A percentile compares a stretch with the other conserved stretches of the same genome.
phyloP scores from a whole-genome alignment of 2,888 invertebrate genomes.

The Argyresthia albistria region DNA sequence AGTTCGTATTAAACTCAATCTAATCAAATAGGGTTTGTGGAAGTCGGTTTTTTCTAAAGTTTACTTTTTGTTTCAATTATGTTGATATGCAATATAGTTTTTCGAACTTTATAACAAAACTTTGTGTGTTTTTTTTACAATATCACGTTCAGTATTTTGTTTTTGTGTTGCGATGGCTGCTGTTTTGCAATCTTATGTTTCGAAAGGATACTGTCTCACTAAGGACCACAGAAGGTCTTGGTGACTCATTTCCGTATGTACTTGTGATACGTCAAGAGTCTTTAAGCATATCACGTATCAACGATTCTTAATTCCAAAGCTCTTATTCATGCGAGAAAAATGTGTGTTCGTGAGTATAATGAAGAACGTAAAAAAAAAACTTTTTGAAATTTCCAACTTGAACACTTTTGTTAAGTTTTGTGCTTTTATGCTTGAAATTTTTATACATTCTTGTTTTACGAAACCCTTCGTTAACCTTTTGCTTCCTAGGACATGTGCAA shows the following conservation, averaged over 20 bases:
- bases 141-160: too few species aligned
- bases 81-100: too few species aligned
- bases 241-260: not conserved
- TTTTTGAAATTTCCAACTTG: not conserved
- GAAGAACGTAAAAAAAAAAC: not conserved
- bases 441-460: not conserved
- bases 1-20: too few species aligned
- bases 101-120: too few species aligned
- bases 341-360: not conserved
- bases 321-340: slow-evolving; percentile 10
- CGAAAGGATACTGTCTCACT: not conserved
- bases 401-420: not conserved
- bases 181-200: too few species aligned
- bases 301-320: slow-evolving; percentile 8
- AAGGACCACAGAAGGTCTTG: not conserved
- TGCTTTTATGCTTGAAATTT: not conserved
- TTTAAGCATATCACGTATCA: slow-evolving; percentile 8
- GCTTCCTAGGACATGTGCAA: not conserved
- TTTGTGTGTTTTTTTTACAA: too few species aligned
- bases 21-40: too few species aligned
- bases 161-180: too few species aligned
- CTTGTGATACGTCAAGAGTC: not conserved
- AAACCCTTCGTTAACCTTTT: not conserved
- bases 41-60: too few species aligned
- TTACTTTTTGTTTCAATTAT: too few species aligned